Evolutionary conservation across 1,140 invertebrate species (phyloP), one percentile per base, ranked within the genome.

Genomic region (Schlechtendalia chinensis): DNA sequence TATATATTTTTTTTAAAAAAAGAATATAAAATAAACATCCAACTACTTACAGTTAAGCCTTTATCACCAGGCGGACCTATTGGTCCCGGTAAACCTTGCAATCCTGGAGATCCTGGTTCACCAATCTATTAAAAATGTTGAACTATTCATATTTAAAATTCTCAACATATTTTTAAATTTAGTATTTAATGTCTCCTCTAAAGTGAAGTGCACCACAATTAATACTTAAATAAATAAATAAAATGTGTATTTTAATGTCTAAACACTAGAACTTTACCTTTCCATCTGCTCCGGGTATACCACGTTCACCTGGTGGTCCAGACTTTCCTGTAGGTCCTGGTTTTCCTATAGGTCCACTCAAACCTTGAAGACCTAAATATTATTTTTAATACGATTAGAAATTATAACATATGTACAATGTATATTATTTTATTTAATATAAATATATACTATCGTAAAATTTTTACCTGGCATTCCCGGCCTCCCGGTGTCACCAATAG

Each of bases 301-400:
- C 91, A 47, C 87, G 79, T 83, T 90, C 89, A 10, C 91, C 91
- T 82, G 88, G 89, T 82, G 90, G 88, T 22, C 91, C 91, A 85
- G 92, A 91, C 81, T 92, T 91, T 24, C 91, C 91, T 77, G 87
- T 84, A 32, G 88, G 84, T 12, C 90, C 90, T 17, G 85, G 83
- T 54, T 85, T 82, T 86, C 89, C 89, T n/a, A 82, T 81, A 22
- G 85, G 88, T 3, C 92, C 92, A 59, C 87, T 85, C 82, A 93
- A 91, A 32, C 92, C 91, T 88, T 93, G 65, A 61, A 69, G 29
- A 59, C 80, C 65, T 81, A 17, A 24, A 27, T n/a, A 65, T 50
- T 5, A 59, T 47, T 56, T 50, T 81, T n/a, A 5, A 54, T 6
- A 47, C 17, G 22, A 67, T 45, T 24, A 39, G 4, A 8, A 39